These are phyloP conservation scores for Bombus sibiricus DNA, from an alignment of 1,140 invertebrate species.

Conservation along the genomic window DNA sequence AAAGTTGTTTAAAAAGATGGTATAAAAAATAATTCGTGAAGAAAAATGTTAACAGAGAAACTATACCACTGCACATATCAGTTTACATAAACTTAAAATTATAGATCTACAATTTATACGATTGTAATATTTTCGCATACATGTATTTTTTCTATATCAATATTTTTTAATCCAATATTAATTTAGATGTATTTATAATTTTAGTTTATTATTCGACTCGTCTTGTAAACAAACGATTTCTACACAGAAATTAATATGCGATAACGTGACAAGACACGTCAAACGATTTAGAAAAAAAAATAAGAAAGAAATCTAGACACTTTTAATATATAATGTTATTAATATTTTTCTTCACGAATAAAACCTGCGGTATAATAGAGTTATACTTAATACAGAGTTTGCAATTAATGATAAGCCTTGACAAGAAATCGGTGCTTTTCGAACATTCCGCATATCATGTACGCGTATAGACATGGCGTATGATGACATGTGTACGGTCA, in stretches of 20 bases:
- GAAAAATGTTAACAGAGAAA: slow-evolving; percentile 7
- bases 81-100: slow-evolving; percentile 15
- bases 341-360: slow-evolving; percentile 13
- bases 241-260: neutral
- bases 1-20: neutral
- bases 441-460: slow-evolving; percentile 57
- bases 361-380: neutral
- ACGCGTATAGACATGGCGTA: slow-evolving; percentile 41
- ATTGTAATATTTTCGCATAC: neutral
- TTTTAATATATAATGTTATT: neutral
- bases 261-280: neutral
- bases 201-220: neutral
- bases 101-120: neutral
- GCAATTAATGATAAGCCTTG: neutral
- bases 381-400: neutral
- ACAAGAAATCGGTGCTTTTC: slow-evolving; percentile 65
- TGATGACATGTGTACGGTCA: slow-evolving; percentile 69
- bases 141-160: neutral
- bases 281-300: neutral
- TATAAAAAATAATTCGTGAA: neutral
- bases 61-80: neutral
- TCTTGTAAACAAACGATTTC: neutral
- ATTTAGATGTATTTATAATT: neutral
- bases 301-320: neutral
- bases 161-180: neutral